Evolutionary conservation across 1,140 invertebrate species (phyloP).

Genomic region (Lasioglossum baleicum): DNA sequence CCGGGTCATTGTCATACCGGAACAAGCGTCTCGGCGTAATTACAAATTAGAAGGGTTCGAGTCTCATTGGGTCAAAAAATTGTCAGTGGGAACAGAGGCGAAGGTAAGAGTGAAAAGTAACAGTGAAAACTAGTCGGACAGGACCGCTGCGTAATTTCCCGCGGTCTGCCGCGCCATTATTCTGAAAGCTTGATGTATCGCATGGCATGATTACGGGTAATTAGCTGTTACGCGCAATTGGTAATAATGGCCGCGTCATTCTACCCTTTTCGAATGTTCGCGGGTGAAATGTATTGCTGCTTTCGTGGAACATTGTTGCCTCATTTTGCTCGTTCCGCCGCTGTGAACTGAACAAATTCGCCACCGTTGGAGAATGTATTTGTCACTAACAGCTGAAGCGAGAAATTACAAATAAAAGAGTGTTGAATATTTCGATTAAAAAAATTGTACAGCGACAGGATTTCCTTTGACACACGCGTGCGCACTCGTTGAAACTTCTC

Average conservation of each 20-base stretch:
- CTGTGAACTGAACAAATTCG: neutral
- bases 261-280: conserved; percentile 22
- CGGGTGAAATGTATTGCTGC: neutral
- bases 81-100: neutral
- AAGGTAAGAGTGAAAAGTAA: conserved; percentile 34
- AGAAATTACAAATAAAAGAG: no score
- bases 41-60: conserved; percentile 35
- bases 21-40: conserved; percentile 43
- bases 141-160: conserved; percentile 39
- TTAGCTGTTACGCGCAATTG: conserved; percentile 38
- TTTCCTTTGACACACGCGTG: no score
- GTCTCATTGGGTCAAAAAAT: conserved; percentile 38
- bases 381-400: neutral
- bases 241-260: neutral
- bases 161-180: conserved; percentile 54
- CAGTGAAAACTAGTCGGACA: conserved; percentile 17
- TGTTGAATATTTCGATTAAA: no score
- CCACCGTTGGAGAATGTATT: neutral
- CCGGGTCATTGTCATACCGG: conserved; percentile 6
- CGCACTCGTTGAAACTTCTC: no score
- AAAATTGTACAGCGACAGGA: no score
- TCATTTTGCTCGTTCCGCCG: conserved; percentile 7
- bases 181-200: conserved; percentile 64
- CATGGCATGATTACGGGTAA: conserved; percentile 64
- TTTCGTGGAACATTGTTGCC: neutral